Evolutionary conservation across 2,113 vertebrate species (phyloP).

Genomic region (Leucosticte australis): DNA sequence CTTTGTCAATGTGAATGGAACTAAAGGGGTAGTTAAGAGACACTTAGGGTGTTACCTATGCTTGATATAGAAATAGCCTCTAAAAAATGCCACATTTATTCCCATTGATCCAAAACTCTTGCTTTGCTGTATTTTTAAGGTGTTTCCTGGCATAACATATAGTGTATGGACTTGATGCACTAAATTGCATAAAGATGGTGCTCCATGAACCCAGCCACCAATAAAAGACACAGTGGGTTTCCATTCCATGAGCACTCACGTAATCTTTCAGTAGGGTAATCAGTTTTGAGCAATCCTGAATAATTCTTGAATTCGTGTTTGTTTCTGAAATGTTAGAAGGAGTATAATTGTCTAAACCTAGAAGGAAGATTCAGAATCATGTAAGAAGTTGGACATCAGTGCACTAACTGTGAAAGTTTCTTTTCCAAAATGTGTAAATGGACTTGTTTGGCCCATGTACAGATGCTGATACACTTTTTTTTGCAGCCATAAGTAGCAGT

Average conservation of each 20-base stretch:
- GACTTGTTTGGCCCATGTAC: background rate
- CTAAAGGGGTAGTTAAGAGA: background rate
- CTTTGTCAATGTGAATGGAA: background rate
- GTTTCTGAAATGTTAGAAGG: background rate
- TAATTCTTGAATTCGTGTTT: background rate
- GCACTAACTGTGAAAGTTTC: background rate
- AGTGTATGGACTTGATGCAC: background rate
- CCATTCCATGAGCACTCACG: background rate
- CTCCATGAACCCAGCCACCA: background rate
- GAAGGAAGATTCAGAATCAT: background rate
- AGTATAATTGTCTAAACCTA: background rate
- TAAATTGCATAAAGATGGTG: background rate
- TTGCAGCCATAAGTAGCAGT: background rate
- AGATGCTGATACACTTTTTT: background rate
- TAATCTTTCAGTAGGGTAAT: background rate
- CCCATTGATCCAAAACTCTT: background rate
- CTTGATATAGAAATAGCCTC: background rate
- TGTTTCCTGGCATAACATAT: background rate
- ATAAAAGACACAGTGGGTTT: background rate
- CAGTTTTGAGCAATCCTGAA: background rate
- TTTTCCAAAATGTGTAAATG: background rate
- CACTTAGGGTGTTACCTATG: fast-evolving
- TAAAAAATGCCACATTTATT: background rate
- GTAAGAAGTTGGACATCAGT: background rate
- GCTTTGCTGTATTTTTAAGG: background rate